A percentile compares a stretch with the other conserved stretches of the same genome.
These are phyloP conservation scores for Harpegnathos saltator DNA, from an alignment of 1,140 invertebrate species.

Conservation along the genomic window DNA sequence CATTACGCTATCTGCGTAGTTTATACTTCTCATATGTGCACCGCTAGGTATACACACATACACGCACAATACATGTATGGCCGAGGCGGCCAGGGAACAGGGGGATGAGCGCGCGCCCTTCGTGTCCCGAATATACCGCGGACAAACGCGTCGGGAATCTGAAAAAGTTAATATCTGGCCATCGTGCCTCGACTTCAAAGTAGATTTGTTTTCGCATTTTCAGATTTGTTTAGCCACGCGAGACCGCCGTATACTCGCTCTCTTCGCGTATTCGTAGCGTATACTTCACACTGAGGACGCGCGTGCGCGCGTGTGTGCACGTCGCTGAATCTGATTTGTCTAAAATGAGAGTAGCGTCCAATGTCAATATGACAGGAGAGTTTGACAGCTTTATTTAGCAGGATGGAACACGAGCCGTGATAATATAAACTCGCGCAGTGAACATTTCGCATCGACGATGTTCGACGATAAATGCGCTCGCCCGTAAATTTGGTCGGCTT, in stretches of 20 bases:
- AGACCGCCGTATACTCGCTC: neutral
- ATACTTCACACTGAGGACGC: neutral
- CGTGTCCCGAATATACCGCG: constrained; percentile 72
- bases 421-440: neutral
- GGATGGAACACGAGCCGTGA: constrained; percentile 1
- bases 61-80: neutral
- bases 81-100: neutral
- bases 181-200: constrained; percentile 81
- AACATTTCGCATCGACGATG: neutral
- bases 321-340: constrained; percentile 38
- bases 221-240: constrained; percentile 76
- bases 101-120: constrained; percentile 11
- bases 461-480: neutral
- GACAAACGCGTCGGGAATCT: constrained; percentile 78
- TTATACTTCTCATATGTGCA: constrained; percentile 70
- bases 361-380: constrained; percentile 23
- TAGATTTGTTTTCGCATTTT: constrained; percentile 83
- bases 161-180: constrained; percentile 84
- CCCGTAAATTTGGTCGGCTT: neutral
- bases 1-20: constrained; percentile 68
- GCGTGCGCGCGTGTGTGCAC: too few species aligned
- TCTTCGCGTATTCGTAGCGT: neutral
- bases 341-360: constrained; percentile 40
- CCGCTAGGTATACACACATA: constrained; percentile 16
- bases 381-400: neutral